Evolutionary conservation across 2,113 vertebrate species (phyloP), one percentile per base, ranked within the genome.

Genomic region (Oceanodroma tethys): DNA sequence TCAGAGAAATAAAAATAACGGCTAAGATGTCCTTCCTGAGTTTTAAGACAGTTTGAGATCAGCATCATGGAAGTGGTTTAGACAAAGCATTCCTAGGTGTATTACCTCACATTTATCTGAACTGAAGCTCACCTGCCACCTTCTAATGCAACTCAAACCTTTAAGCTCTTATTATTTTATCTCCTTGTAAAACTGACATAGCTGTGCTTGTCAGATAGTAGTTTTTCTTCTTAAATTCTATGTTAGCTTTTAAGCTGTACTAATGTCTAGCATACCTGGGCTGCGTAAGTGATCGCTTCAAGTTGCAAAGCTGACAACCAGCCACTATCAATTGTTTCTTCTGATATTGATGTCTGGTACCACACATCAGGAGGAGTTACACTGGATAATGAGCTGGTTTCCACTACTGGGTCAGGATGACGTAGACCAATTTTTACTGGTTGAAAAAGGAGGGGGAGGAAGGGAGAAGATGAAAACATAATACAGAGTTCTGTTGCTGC

Each of bases 331-430:
- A 99, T 99, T n/a, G 97, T 98, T 96, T 99, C 99, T 94, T 99
- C 99, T 48, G 99, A 98, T 97, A 99, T 99, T 60, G 99, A 99
- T 13, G 99, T 98, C 93, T 99, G 98, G 97, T 99, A 99, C 99
- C 99, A 99, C 72, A 99, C 99, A 62, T 99, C 99, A 40, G 99
- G 99, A 73, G 99, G 99, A 48, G 95, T 99, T 32, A 99, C 99
- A 20, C 99, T 99, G 92, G 99, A 99, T 66, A 99, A 98, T 0
- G 99, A 99, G 80, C 99, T 99, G 81, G 99, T 99, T 98, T 99
- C 99, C 95, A 99, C 99, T 21, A 99, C 99, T 6, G 99, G 98
- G 95, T 99, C 99, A 16, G 99, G 99, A 85, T 99, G 99, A 58
- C 99, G 99, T 30, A 99, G 97, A 63, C 99, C 99, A 48, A 99